Evolutionary conservation across 1,140 invertebrate species (phyloP).

Genomic region (Oncopeltus fasciatus): DNA sequence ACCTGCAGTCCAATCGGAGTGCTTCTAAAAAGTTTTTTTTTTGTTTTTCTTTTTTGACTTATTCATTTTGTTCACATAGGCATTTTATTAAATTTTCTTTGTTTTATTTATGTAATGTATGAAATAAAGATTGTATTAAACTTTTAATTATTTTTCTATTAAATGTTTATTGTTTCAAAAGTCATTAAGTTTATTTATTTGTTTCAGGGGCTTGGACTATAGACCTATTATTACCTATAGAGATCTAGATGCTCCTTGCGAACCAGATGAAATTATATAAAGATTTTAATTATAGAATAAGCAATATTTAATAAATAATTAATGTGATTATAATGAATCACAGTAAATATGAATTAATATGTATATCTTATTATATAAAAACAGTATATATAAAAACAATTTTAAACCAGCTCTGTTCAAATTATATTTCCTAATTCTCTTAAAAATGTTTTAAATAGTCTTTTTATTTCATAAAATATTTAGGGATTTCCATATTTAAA

Average conservation of each 20-base stretch:
- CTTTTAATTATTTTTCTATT: too few species aligned
- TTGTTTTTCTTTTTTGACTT: too few species aligned
- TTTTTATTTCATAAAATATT: too few species aligned
- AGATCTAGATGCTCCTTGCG: constrained; percentile 78
- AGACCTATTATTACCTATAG: constrained; percentile 78
- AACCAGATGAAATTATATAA: constrained; percentile 69
- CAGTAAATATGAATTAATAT: background rate
- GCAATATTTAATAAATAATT: background rate
- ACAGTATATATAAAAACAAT: background rate
- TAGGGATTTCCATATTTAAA: too few species aligned
- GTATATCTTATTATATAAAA: background rate
- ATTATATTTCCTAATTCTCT: background rate
- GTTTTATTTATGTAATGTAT: too few species aligned
- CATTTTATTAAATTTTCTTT: too few species aligned
- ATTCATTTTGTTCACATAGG: too few species aligned
- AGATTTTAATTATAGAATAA: background rate
- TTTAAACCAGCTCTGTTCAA: too few species aligned
- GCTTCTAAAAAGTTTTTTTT: too few species aligned
- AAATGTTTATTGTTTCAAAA: too few species aligned
- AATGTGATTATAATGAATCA: background rate
- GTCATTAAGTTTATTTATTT: constrained; percentile 27
- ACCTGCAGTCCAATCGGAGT: too few species aligned
- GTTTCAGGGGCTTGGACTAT: constrained; percentile 47
- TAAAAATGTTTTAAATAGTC: background rate
- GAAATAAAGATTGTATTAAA: too few species aligned